Evolutionary conservation across 2,797 vertebrate genomes (phyloP).

Genomic region (Acanthurus lineatus): DNA sequence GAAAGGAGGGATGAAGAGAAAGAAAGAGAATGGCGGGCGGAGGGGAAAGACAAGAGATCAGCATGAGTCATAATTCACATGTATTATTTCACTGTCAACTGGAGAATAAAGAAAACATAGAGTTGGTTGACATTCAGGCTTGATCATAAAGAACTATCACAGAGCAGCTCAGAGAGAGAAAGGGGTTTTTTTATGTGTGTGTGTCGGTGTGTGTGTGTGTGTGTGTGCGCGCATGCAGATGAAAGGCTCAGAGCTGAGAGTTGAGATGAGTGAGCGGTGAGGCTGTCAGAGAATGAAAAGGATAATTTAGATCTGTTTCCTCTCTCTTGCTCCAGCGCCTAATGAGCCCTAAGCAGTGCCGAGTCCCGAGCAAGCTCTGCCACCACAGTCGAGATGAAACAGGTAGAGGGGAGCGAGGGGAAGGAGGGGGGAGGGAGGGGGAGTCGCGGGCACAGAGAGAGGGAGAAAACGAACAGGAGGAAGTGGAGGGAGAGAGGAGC

Average conservation of each 20-base stretch:
- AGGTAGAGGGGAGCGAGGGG: constrained; percentile 65
- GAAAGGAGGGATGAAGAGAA: constrained; percentile 40
- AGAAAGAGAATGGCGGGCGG: constrained; percentile 54
- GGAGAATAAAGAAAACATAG: constrained; percentile 82
- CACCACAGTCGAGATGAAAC: constrained; percentile 80
- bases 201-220: constrained; percentile 3
- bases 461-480: constrained; percentile 55
- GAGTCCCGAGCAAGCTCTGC: constrained; percentile 71
- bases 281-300: constrained; percentile 80
- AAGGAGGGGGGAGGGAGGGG: constrained; percentile 9
- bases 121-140: constrained; percentile 76
- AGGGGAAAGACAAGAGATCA: constrained; percentile 55
- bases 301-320: constrained; percentile 84
- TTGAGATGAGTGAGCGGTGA: constrained; percentile 76
- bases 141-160: constrained; percentile 80
- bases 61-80: constrained; percentile 78
- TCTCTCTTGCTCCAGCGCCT: constrained; percentile 73
- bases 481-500: constrained; percentile 55
- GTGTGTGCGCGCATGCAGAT: constrained; percentile 53
- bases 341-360: constrained; percentile 83
- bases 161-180: constrained; percentile 56
- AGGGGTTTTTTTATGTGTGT: background rate
- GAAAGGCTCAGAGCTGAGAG: constrained; percentile 72
- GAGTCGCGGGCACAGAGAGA: constrained; percentile 54
- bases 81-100: constrained; percentile 81